Conservation (phyloP, 2,113 vertebrate species). For the Pogonocichla stellata region DNA sequence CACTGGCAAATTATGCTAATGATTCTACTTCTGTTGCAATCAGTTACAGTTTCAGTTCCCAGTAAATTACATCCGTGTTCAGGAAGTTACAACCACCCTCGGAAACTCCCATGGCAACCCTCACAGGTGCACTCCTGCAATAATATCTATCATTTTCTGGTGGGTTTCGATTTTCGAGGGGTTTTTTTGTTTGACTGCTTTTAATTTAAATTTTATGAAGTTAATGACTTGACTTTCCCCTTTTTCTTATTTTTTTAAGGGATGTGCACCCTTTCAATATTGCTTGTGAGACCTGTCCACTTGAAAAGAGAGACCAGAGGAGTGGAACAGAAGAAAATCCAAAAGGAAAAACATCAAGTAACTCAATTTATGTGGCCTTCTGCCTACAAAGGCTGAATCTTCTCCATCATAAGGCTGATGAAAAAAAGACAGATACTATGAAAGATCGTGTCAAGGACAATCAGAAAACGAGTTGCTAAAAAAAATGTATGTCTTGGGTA, state of each 20-base stretch:
- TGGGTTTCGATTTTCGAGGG: neutral
- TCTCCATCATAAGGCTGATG: neutral
- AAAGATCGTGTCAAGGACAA: neutral
- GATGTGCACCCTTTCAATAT: neutral
- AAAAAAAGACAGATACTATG: neutral
- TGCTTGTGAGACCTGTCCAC: neutral
- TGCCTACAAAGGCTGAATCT: neutral
- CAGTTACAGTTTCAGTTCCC: neutral
- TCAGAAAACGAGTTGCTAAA: neutral
- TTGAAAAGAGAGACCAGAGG: neutral
- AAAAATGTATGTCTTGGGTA: neutral
- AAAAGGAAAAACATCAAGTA: neutral
- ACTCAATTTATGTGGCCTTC: neutral
- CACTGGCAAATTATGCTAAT: neutral
- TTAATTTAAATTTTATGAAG: neutral
- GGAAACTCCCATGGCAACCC: neutral
- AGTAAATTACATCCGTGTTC: neutral
- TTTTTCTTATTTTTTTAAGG: neutral
- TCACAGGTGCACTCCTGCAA: neutral
- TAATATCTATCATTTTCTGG: neutral
- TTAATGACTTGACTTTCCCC: neutral
- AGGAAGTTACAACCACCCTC: neutral
- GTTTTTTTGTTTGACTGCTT: neutral
- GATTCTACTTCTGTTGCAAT: constrained; percentile 2
- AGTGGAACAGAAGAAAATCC: neutral